A percentile compares a stretch with the other conserved stretches of the same genome.
Conservation (phyloP, 2,113 vertebrate genomes). For the Galbula dea region DNA sequence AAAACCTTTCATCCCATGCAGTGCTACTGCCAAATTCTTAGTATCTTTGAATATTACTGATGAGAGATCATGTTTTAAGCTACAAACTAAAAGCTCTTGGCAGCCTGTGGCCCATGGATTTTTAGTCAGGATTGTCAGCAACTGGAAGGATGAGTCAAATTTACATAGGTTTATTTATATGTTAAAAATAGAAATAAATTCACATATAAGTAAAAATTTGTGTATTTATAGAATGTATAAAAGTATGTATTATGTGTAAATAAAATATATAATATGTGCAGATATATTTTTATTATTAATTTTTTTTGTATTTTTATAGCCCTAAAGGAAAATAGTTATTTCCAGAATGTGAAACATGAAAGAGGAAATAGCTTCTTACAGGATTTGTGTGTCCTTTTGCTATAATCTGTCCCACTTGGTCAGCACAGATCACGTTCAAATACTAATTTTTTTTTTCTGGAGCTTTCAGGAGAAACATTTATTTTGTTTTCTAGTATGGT, state of each 20-base stretch:
- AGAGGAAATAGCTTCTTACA: neutral
- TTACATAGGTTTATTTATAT: neutral
- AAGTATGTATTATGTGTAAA: neutral
- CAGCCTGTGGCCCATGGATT: neutral
- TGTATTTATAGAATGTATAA: neutral
- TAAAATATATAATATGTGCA: neutral
- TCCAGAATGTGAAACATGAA: neutral
- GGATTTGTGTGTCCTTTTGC: neutral
- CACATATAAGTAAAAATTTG: neutral
- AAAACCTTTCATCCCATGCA: neutral
- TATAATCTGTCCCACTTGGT: neutral
- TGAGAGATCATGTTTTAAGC: neutral
- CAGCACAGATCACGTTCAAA: neutral
- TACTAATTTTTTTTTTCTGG: neutral
- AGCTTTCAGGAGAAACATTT: neutral
- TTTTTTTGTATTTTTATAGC: neutral
- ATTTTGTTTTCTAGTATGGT: constrained; percentile 83
- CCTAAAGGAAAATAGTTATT: neutral
- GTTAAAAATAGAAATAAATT: neutral
- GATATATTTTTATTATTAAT: neutral
- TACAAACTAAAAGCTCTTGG: neutral
- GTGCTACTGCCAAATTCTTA: neutral
- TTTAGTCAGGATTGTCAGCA: neutral
- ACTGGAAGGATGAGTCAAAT: neutral
- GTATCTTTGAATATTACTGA: neutral